Conservation (phyloP, 2,113 vertebrate genomes). For the Periophthalmus modestus region DNA sequence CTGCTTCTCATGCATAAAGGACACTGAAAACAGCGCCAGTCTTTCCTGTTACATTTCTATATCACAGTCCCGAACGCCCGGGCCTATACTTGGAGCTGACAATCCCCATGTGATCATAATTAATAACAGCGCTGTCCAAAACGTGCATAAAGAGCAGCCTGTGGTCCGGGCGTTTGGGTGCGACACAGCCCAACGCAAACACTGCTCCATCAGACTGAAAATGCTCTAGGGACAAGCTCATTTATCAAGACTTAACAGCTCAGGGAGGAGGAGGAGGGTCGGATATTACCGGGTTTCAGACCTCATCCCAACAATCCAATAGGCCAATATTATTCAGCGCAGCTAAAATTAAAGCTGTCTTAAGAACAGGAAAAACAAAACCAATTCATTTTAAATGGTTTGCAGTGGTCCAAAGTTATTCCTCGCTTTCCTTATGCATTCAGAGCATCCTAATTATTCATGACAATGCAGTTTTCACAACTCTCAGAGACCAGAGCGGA, state of each 20-base stretch:
- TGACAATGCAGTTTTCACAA: no score
- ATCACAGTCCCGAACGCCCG: slow-evolving; percentile 5
- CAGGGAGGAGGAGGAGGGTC: slow-evolving; percentile 8
- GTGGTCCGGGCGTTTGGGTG: neutral
- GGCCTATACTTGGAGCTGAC: slow-evolving; percentile 1
- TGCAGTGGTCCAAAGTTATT: no score
- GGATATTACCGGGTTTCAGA: no score
- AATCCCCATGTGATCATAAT: slow-evolving; percentile 32
- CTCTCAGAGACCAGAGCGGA: no score
- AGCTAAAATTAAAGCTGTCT: no score
- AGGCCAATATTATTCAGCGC: no score
- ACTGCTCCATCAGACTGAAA: slow-evolving; percentile 44
- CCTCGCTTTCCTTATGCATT: no score
- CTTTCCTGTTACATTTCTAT: neutral
- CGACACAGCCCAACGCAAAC: slow-evolving; percentile 42
- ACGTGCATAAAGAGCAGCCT: slow-evolving; percentile 33
- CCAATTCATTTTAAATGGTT: no score
- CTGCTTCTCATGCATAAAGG: neutral
- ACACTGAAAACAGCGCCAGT: neutral
- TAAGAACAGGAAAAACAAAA: no score
- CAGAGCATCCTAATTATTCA: no score
- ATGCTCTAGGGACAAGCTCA: slow-evolving; percentile 44
- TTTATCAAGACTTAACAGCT: slow-evolving; percentile 62
- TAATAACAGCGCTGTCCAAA: slow-evolving; percentile 42
- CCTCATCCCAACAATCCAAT: no score